These are phyloP conservation scores for Bergia puertoricense DNA, from an alignment of 92 coral and sea anemone species.

Conservation along the genomic window DNA sequence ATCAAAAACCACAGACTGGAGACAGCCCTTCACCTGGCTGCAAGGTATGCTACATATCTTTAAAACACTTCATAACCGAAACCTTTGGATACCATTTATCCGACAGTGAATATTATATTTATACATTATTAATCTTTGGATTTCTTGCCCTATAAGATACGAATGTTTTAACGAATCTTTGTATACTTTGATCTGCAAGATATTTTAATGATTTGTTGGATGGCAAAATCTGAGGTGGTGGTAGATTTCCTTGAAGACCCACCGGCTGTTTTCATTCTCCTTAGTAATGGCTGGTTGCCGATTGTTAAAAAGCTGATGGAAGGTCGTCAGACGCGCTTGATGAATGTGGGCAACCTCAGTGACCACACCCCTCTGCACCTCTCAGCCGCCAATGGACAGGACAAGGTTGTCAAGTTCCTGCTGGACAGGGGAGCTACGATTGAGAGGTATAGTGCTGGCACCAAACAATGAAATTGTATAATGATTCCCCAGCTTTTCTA, in stretches of 20 bases:
- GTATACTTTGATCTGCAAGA: no score
- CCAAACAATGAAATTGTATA: no score
- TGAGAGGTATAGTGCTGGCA: constrained; percentile 59
- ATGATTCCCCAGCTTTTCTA: no score
- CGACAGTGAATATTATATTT: no score
- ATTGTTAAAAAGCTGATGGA: constrained; percentile 90
- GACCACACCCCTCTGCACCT: constrained; percentile 89
- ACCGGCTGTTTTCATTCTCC: neutral
- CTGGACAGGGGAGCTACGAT: constrained; percentile 89
- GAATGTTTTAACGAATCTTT: no score
- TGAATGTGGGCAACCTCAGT: constrained; percentile 88
- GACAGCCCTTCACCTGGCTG: constrained; percentile 86
- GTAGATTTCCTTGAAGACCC: no score
- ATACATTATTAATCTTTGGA: no score
- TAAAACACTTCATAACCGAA: neutral
- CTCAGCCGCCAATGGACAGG: constrained; percentile 87
- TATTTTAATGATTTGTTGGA: no score
- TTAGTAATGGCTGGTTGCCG: constrained; percentile 85
- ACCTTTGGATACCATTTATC: no score
- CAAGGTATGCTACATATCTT: constrained; percentile 59
- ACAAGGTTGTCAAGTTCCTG: constrained; percentile 82
- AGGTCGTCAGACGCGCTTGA: constrained; percentile 85
- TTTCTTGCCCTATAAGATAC: no score
- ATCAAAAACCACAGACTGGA: constrained; percentile 78
- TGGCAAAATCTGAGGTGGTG: no score